Evolutionary conservation across 2,113 vertebrate genomes (phyloP).

Genomic region (Alethe diademata): DNA sequence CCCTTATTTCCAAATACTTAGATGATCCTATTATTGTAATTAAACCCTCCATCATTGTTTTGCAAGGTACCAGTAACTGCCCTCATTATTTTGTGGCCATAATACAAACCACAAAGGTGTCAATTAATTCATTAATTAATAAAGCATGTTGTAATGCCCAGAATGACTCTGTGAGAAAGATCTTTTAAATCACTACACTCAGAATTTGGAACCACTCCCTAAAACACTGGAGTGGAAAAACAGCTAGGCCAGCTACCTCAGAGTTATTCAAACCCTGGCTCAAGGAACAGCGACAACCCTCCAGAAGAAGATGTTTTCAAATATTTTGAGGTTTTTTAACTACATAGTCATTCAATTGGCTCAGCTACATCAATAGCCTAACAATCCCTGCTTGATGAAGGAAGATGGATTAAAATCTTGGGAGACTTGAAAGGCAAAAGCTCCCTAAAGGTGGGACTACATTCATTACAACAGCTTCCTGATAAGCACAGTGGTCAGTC

Average conservation of each 20-base stretch:
- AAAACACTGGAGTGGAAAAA: not conserved
- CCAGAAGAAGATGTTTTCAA: not conserved
- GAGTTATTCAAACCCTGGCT: not conserved
- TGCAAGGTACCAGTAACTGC: not conserved
- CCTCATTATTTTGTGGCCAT: not conserved
- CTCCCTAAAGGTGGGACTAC: not conserved
- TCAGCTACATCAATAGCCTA: not conserved
- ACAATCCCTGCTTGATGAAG: not conserved
- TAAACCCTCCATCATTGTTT: not conserved
- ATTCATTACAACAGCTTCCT: not conserved
- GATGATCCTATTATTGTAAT: not conserved
- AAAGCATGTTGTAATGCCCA: not conserved
- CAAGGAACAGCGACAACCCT: not conserved
- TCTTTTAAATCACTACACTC: not conserved
- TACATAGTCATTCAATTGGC: not conserved
- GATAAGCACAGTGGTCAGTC: not conserved
- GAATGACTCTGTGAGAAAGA: not conserved
- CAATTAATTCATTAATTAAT: not conserved
- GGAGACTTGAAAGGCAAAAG: not conserved
- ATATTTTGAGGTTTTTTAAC: fast-evolving
- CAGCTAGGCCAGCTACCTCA: not conserved
- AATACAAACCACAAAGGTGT: not conserved
- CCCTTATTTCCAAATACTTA: not conserved
- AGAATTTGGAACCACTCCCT: not conserved
- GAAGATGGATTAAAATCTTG: not conserved